phyloP scores from a whole-genome alignment of 2,113 vertebrate genomes.

The Pyrgilauda ruficollis region DNA sequence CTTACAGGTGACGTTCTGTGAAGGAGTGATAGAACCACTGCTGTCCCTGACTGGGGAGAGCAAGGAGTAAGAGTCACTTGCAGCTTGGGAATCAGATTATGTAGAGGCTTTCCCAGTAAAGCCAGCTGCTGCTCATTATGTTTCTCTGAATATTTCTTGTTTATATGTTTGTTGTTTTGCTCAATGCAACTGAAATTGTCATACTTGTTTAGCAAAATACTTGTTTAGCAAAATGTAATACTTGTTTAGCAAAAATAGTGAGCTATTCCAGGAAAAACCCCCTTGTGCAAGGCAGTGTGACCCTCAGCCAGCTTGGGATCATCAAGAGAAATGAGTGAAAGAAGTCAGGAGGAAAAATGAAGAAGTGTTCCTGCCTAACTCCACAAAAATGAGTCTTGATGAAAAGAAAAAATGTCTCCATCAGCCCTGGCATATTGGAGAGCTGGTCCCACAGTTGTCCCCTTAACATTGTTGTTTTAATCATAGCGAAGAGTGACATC shows the following conservation, averaged over 20 bases:
- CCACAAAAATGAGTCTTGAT: not conserved
- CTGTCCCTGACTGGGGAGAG: not conserved
- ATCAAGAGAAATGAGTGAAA: not conserved
- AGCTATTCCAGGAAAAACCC: not conserved
- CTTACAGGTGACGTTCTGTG: not conserved
- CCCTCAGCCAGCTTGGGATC: not conserved
- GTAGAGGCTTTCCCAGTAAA: not conserved
- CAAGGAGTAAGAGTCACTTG: not conserved
- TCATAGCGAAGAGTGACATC: not conserved
- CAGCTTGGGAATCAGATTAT: not conserved
- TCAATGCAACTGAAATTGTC: not conserved
- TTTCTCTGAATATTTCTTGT: not conserved
- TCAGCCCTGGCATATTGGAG: not conserved
- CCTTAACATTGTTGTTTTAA: not conserved
- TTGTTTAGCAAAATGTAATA: too few relatives aligned
- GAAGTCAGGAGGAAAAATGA: not conserved
- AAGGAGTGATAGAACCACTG: not conserved
- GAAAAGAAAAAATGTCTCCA: not conserved
- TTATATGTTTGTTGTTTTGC: not conserved
- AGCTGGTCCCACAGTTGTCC: not conserved
- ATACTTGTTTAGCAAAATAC: too few relatives aligned
- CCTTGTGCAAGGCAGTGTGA: not conserved
- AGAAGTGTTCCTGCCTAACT: not conserved
- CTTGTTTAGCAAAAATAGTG: not conserved
- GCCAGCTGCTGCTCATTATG: not conserved